phyloP scores from a whole-genome alignment of 2,888 invertebrate genomes.

The Taphrorychus bicolor region DNA sequence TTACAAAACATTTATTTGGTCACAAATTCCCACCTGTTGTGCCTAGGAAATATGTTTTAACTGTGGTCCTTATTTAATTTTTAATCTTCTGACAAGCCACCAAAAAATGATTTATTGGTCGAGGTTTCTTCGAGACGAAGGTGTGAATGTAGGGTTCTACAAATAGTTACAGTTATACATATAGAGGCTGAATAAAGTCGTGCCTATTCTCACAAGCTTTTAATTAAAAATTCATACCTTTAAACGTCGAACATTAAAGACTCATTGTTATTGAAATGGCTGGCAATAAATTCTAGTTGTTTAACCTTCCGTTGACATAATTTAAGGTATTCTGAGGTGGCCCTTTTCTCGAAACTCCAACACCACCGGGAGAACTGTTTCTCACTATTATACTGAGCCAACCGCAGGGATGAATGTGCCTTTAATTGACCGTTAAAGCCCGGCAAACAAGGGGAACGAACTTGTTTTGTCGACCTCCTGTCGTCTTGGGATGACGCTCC shows the following conservation, averaged over 20 bases:
- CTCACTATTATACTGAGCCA: constrained; percentile 54
- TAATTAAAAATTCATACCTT: neutral
- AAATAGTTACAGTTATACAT: neutral
- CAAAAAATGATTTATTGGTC: constrained; percentile 46
- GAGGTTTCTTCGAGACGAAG: constrained; percentile 34
- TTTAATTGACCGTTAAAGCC: constrained; percentile 56
- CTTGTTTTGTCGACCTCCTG: constrained; percentile 33
- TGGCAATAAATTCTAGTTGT: constrained; percentile 28
- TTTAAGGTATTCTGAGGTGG: constrained; percentile 35
- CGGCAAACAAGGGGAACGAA: constrained; percentile 32
- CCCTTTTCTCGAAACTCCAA: constrained; percentile 42
- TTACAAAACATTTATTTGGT: constrained; percentile 39
- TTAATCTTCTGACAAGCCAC: constrained; percentile 46
- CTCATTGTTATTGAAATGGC: constrained; percentile 5
- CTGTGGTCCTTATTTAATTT: constrained; percentile 45
- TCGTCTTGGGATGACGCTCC: no score
- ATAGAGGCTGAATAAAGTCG: no score
- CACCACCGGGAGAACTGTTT: no score
- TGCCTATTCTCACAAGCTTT: neutral
- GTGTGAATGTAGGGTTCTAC: constrained; percentile 7
- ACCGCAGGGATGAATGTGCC: constrained; percentile 54
- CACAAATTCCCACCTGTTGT: constrained; percentile 25
- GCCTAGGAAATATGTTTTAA: constrained; percentile 30
- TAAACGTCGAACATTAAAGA: no score
- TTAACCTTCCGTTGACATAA: constrained; percentile 39